These are phyloP conservation scores for Cotesia vestalis DNA, from an alignment of 1,140 invertebrate species.

Conservation along the genomic window DNA sequence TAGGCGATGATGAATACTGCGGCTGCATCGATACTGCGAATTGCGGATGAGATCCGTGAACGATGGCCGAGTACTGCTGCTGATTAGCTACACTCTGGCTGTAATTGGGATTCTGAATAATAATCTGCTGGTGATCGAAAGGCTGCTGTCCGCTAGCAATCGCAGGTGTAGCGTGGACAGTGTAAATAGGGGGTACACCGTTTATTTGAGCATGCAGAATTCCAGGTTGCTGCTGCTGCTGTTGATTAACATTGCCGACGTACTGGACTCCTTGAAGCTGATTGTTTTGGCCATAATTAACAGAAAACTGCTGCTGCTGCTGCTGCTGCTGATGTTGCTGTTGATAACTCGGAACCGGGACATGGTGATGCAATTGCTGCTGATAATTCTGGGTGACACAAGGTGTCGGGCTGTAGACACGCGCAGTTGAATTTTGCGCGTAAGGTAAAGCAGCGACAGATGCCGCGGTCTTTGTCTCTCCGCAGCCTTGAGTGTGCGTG, in stretches of 20 bases:
- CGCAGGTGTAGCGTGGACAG: constrained; percentile 51
- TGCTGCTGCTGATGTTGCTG: constrained; percentile 48
- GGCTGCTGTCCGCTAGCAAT: constrained; percentile 55
- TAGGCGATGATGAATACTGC: constrained; percentile 19
- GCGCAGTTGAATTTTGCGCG: constrained; percentile 41
- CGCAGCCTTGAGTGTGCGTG: constrained; percentile 39
- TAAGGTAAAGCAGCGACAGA: constrained; percentile 39
- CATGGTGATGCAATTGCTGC: constrained; percentile 39
- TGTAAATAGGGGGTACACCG: constrained; percentile 52
- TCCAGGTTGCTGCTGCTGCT: constrained; percentile 38
- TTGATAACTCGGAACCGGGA: constrained; percentile 45
- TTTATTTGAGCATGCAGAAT: constrained; percentile 39
- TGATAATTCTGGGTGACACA: constrained; percentile 48
- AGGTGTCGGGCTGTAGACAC: constrained; percentile 46
- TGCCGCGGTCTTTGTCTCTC: constrained; percentile 40
- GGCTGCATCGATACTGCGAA: constrained; percentile 18
- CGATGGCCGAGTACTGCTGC: constrained; percentile 21
- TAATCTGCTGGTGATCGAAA: constrained; percentile 20
- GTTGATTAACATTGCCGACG: constrained; percentile 42
- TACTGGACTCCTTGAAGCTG: constrained; percentile 47
- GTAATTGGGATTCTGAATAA: neutral
- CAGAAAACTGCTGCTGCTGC: constrained; percentile 58
- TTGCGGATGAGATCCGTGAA: constrained; percentile 15
- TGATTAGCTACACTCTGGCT: constrained; percentile 16
- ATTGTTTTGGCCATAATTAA: constrained; percentile 48